Base-by-base conservation (phyloP, 2,888 invertebrate genomes). In the Anarsia innoxiella region DNA sequence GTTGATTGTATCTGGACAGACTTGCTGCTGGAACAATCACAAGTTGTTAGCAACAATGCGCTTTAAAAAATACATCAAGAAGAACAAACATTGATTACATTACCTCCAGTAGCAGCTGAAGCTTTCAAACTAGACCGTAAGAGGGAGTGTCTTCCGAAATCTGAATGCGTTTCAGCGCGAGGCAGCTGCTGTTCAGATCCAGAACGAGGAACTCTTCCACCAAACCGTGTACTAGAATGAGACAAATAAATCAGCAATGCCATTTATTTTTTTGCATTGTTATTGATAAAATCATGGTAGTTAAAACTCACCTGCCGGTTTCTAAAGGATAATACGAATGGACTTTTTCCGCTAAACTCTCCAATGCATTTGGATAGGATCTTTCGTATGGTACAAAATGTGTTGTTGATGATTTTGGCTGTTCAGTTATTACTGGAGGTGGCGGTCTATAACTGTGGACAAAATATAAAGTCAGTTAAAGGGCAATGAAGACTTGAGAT, bases 151-250 rank as follows among this genome's bases (percentile, higher is more conserved):
- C 93, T 84, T 12, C 93, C 92, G 55, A 94, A 94, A 69, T 95
- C 95, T 1, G 93, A 89, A 65, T 94, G 95, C 0, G 83, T 83
- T 73, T 95, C 95, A 6, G 94, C 93, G 36, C 94, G 88, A 5
- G 95, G 94, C 49, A 95, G 77, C 70, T 96, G 94, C 71, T 96
- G 95, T 76, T 96, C 96, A 27, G 96, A 96, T 12, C 96, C 96
- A 35, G 96, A 95, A 37, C 96, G 88, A 10, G 95, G 93, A 75
- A 96, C 89, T 38, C 83, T 59, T 2, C 79, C 75, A n/a, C 82
- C 78, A 37, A 79, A 83, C 8, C 83, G 62, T 1, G 76, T 71
- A 46, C 80, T 80, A 52, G 16, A 60, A 63, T 41, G 41, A 28
- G 41, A 37, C 30, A 45, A 12, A 19, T 36, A 25, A 41, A 36